Evolutionary conservation across 2,113 vertebrate genomes (phyloP), one percentile per base, ranked within the genome.

Genomic region (Xyrauchen texanus): DNA sequence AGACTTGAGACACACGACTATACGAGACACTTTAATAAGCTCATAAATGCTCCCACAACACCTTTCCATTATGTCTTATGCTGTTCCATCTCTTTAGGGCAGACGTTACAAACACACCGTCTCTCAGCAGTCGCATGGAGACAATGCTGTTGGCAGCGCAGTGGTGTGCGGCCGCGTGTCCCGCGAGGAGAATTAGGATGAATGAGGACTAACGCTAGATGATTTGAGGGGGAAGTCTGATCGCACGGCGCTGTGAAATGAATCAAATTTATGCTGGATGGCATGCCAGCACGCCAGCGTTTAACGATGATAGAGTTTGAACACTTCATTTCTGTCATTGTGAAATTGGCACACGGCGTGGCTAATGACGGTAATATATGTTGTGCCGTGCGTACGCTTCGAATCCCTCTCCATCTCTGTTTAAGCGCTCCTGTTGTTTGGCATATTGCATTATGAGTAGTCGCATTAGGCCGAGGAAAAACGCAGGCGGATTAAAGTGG

Each of bases 311-410:
- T 91, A 84, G 91, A 92, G 91, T 89, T 90, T 84, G 83, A 88
- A 88, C 90, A 89, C 88, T 91, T 91, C 86, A 88, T 91, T 91
- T 89, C 89, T 91, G 91, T 92, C 90, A 89, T 85, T 88, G 89
- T 89, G 87, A 88, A 91, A 92, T 90, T 88, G 91, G 86, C 87
- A 85, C 85, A 87, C 87, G 83, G 81, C 81, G 80, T 83, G 80
- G 85, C 91, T 90, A 92, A 90, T 89, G 88, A 89, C 80, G 84
- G 86, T 92, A 88, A 91, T 92, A 82, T 89, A 90, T 91, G 92
- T 89, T 88, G 87, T 84, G 83, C 83, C 78, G 87, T 53, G 78
- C 77, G 85, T 82, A 78, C 85, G 85, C 73, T 76, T 80, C 84
- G 85, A 84, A 91, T 91, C 85, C 85, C 85, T 91, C 88, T 92